These are phyloP conservation scores for Knipowitschia caucasica DNA, from an alignment of 2,797 vertebrate species.

Conservation along the genomic window DNA sequence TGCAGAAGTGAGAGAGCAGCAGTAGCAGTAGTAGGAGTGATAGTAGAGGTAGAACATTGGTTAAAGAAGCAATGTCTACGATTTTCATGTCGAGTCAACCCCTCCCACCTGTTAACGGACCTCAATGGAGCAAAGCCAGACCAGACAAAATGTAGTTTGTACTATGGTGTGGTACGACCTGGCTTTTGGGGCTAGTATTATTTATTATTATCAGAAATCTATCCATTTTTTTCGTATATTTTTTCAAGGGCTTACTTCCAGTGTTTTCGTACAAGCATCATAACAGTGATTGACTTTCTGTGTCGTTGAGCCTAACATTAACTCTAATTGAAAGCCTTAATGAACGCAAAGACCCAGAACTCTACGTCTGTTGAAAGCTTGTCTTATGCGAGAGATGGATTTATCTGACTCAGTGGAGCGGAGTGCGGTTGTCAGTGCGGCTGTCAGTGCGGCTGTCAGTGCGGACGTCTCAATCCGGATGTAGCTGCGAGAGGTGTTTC, in stretches of 20 bases:
- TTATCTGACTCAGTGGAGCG: conserved; percentile 26
- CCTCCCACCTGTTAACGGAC: no score
- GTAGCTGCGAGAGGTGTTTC: conserved; percentile 1
- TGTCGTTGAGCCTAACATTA: conserved; percentile 24
- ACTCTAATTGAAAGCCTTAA: conserved; percentile 52
- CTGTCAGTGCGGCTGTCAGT: conserved; percentile 29
- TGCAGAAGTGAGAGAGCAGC: neutral
- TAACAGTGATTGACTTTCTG: conserved; percentile 53
- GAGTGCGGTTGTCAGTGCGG: conserved; percentile 26
- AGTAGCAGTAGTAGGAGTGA: neutral
- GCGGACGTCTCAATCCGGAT: conserved; percentile 30
- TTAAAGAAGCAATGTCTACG: no score
- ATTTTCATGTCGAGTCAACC: no score
- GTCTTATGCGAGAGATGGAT: conserved; percentile 11
- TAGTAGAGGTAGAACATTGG: neutral
- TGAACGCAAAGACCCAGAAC: conserved; percentile 20
- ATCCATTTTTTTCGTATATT: no score
- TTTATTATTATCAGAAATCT: no score
- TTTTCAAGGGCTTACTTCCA: neutral
- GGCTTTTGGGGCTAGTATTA: no score
- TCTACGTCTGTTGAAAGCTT: conserved; percentile 1
- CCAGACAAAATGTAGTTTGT: no score
- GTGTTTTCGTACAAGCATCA: conserved; percentile 5
- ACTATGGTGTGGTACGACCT: no score
- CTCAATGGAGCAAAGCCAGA: no score